Evolutionary conservation across 2,888 invertebrate genomes (phyloP).

Genomic region (Drosophila paracracens): DNA sequence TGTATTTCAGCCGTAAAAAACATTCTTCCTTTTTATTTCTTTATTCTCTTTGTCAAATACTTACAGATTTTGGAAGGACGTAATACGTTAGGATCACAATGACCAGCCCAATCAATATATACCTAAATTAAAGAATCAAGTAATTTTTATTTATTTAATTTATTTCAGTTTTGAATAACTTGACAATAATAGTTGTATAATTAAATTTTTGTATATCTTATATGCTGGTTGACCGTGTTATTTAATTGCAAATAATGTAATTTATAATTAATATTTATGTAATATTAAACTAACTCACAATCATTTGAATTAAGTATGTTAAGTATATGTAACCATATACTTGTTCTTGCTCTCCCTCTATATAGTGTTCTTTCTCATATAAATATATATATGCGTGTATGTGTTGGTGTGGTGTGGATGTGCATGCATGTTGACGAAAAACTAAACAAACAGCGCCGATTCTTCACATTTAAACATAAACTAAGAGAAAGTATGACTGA

Average conservation of each 20-base stretch:
- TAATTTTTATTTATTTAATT: constrained; percentile 47
- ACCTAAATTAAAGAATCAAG: background rate
- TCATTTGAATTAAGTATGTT: constrained; percentile 78
- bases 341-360: constrained; percentile 24
- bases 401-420: constrained; percentile 19
- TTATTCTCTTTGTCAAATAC: background rate
- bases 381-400: constrained; percentile 44
- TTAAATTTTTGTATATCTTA: constrained; percentile 63
- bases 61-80: background rate
- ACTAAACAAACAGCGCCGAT: constrained; percentile 50
- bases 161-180: constrained; percentile 77
- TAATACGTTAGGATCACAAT: background rate
- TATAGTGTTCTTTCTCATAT: constrained; percentile 33
- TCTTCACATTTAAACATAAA: constrained; percentile 53
- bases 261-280: constrained; percentile 76
- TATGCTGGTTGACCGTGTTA: constrained; percentile 74
- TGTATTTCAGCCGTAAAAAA: background rate
- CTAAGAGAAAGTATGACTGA: constrained; percentile 59
- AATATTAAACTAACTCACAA: constrained; percentile 80
- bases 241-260: constrained; percentile 79
- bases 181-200: constrained; percentile 69
- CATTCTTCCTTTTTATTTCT: background rate
- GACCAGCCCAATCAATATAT: background rate
- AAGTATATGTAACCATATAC: constrained; percentile 52
- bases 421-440: constrained; percentile 38